These are phyloP conservation scores for Stegodyphus dumicola DNA, from an alignment of 1,140 invertebrate genomes.

Conservation along the genomic window DNA sequence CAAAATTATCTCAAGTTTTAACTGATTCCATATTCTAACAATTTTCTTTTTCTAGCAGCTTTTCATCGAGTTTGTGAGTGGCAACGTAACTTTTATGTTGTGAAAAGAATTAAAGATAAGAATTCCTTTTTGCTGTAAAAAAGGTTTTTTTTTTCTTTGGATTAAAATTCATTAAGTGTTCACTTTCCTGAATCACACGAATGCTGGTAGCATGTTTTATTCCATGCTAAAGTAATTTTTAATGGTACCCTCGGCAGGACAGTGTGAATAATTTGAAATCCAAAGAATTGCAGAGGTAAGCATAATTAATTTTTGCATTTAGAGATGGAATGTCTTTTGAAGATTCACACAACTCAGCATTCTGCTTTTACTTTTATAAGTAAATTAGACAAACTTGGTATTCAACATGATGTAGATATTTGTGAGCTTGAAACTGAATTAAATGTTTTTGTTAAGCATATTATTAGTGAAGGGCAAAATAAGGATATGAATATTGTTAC, in stretches of 20 bases:
- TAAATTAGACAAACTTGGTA: background rate
- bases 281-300: background rate
- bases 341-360: background rate
- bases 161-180: no score
- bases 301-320: background rate
- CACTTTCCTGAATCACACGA: background rate
- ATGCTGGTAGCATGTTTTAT: background rate
- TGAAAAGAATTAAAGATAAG: no score
- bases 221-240: background rate
- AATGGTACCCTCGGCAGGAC: background rate
- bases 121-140: no score
- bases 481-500: background rate
- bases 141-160: no score
- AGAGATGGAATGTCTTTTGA: background rate
- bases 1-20: no score
- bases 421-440: background rate
- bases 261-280: background rate
- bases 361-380: background rate
- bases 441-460: background rate
- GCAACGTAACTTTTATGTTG: no score
- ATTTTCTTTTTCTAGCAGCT: no score
- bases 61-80: no score
- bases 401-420: background rate
- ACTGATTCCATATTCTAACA: no score
- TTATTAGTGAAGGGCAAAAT: background rate